A percentile compares a stretch with the other conserved stretches of the same genome.
phyloP scores from a whole-genome alignment of 2,113 vertebrate genomes.

The Fulica atra region DNA sequence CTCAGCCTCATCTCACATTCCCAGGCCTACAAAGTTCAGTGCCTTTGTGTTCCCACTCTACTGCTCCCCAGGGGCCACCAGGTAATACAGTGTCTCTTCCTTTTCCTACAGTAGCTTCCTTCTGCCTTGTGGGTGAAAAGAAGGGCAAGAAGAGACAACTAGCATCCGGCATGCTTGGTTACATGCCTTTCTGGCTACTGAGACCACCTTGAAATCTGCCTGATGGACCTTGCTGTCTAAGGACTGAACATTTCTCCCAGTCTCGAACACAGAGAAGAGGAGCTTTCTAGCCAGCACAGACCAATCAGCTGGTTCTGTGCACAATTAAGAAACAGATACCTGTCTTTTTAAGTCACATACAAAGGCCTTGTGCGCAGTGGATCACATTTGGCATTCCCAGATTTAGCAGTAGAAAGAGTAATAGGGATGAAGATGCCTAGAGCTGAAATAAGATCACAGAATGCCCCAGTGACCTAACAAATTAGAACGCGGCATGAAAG shows the following conservation, averaged over 20 bases:
- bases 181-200: fast-evolving
- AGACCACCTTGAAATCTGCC: not conserved
- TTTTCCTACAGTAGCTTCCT: not conserved
- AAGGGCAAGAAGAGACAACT: not conserved
- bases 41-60: not conserved
- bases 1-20: not conserved
- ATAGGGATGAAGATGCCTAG: not conserved
- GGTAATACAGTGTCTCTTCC: not conserved
- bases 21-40: not conserved
- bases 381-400: not conserved
- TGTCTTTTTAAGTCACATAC: not conserved
- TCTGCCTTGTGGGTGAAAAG: not conserved
- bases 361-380: not conserved
- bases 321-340: not conserved
- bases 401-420: not conserved
- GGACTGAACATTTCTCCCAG: not conserved
- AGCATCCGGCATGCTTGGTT: not conserved
- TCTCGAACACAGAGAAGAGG: fast-evolving
- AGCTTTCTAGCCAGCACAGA: not conserved
- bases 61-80: fast-evolving
- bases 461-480: not conserved
- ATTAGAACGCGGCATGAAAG: not conserved
- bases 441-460: constrained; percentile 18
- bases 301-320: not conserved
- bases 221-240: not conserved